Percentiles rank a stretch among this genome's conserved stretches.
phyloP scores from a whole-genome alignment of 2,797 vertebrate genomes.

The Helarctos malayanus region DNA sequence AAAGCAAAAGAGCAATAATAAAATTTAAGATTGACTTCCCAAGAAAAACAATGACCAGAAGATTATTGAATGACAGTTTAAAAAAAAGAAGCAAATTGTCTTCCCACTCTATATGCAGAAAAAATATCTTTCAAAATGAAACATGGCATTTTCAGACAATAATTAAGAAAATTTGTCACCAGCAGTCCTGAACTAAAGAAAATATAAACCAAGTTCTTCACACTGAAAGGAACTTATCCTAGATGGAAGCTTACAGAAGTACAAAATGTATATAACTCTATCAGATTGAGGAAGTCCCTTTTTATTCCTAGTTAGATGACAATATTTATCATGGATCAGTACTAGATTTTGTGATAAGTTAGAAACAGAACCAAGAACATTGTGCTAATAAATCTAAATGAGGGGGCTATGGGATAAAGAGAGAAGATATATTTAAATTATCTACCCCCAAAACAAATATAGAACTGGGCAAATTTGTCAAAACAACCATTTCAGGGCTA shows the following conservation, averaged over 20 bases:
- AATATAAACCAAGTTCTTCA: not conserved
- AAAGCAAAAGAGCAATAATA: not conserved
- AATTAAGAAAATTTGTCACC: not conserved
- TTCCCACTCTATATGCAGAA: not conserved
- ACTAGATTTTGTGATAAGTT: not conserved
- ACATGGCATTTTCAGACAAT: not conserved
- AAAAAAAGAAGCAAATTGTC: not conserved
- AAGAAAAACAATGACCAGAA: not conserved
- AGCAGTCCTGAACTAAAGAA: not conserved
- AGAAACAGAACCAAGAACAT: not conserved
- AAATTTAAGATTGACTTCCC: not conserved
- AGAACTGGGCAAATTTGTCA: not conserved
- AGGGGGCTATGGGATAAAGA: not conserved
- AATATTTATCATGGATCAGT: not conserved
- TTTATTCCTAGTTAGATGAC: not conserved
- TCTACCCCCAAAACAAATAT: not conserved
- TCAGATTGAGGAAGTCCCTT: not conserved
- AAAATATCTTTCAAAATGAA: not conserved
- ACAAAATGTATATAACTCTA: not conserved
- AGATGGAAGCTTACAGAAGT: not conserved
- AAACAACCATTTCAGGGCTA: not conserved
- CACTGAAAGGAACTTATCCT: not conserved
- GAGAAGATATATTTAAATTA: not conserved
- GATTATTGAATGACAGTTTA: not conserved
- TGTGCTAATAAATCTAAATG: not conserved